Conservation (phyloP, 2,797 vertebrate species). For the Iguana delicatissima region DNA sequence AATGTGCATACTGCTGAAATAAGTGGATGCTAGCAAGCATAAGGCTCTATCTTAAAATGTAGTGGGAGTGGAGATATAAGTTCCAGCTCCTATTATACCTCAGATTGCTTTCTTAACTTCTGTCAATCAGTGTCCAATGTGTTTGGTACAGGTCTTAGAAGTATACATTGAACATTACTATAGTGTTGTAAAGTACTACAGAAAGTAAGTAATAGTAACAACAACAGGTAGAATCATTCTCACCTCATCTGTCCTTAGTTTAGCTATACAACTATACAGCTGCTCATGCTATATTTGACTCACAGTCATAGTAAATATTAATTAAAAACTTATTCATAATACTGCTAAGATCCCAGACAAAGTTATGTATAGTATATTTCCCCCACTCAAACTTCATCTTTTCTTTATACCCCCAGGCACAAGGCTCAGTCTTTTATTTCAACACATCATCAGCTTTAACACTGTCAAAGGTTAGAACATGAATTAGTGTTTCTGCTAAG, state of each 20-base stretch:
- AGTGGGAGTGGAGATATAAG: not conserved
- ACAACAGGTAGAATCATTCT: not conserved
- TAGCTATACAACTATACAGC: not conserved
- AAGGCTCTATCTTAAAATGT: not conserved
- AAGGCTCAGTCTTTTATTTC: conserved; percentile 39
- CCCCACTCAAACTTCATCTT: not conserved
- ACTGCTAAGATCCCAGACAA: conserved; percentile 4
- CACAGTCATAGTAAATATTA: conserved; percentile 39
- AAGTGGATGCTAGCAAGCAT: not conserved
- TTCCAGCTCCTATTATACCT: not conserved
- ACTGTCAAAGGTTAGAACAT: conserved; percentile 71
- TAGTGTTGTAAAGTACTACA: not conserved
- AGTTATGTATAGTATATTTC: not conserved
- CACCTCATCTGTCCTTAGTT: not conserved
- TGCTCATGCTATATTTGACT: conserved; percentile 23
- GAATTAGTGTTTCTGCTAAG: conserved; percentile 57
- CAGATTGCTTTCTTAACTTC: not conserved
- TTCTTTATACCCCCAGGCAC: conserved; percentile 27
- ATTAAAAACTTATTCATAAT: conserved; percentile 14
- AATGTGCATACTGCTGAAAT: not conserved
- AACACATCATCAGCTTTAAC: conserved; percentile 44
- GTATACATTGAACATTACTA: not conserved
- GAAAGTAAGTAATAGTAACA: not conserved
- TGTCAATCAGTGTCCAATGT: not conserved
- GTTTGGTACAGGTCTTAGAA: not conserved